phyloP scores from a whole-genome alignment of 2,113 vertebrate species.

The Nycticryphes semicollaris region DNA sequence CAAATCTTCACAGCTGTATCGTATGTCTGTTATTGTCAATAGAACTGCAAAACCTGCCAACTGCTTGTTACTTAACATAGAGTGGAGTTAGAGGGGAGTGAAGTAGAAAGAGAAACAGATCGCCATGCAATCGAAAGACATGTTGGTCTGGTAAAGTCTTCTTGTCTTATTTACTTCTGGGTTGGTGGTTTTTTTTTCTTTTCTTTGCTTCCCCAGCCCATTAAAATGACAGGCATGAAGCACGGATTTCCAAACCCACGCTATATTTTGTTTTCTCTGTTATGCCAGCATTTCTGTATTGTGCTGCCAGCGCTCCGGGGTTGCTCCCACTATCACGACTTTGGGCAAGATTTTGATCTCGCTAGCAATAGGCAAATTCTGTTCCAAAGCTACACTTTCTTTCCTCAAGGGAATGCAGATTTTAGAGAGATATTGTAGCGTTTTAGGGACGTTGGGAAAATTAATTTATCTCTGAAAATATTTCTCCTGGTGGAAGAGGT shows the following conservation, averaged over 20 bases:
- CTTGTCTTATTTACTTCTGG: background rate
- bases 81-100: background rate
- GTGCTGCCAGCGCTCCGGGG: rapidly evolving
- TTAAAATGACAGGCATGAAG: background rate
- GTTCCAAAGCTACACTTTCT: background rate
- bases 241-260: background rate
- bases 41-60: constrained; percentile 30
- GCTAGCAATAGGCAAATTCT: background rate
- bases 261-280: background rate
- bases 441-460: background rate
- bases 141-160: background rate
- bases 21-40: constrained; percentile 33
- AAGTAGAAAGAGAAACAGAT: constrained; percentile 11
- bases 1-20: constrained; percentile 58
- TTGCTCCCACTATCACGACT: rapidly evolving
- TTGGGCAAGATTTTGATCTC: background rate
- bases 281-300: too few relatives aligned
- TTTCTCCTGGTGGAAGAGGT: background rate
- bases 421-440: background rate
- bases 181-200: background rate
- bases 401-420: background rate
- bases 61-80: constrained; percentile 42
- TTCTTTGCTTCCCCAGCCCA: background rate
- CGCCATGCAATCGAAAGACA: background rate
- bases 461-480: background rate